Base-by-base conservation (phyloP, 2,888 invertebrate species). In the Dendrolimus houi region DNA sequence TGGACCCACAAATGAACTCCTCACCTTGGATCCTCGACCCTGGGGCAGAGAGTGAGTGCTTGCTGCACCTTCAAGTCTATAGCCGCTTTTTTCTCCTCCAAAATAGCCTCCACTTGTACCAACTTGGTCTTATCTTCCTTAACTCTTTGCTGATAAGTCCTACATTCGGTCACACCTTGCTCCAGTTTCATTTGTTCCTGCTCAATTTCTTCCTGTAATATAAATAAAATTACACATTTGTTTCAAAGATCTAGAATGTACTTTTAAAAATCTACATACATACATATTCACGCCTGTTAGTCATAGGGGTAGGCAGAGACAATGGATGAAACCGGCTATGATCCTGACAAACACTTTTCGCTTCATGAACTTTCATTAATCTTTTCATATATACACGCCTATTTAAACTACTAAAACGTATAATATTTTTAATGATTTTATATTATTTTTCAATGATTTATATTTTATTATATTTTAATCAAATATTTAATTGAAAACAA, bases 21-120 rank as follows among this genome's bases (percentile, higher is more conserved):
- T 61, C 68, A 93, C 93, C 92, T 91, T 0, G 88, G 79, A 8
- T 90, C 83, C 0, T 85, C 72, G 7, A 92, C 77, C 64, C 92
- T 80, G 1, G 85, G 75, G 42, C 93, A 92, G 12, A 88, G 69
- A 52, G 66, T 71, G 54, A 77, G 72, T 0, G 93, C 93, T 56
- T 87, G 81, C 9, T 69, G 66, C 6, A 79, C 68, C 60, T 85
- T 80, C 63, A 73, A 68, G 1, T 66, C 60, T 7, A 87, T 74
- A 42, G 75, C 64, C 1, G 66, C 66, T 13, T 73, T 70, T 62
- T 91, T 89, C 54, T 80, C 81, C 14, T 83, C 73, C 2, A 87
- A 71, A 0, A 87, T 77, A 41, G 71, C 72, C 40, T 82, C 80
- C 29, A 89, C 79, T 13, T 82, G 77, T 41, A 77, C 65, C 17